Evolutionary conservation across 1,140 invertebrate species (phyloP), one percentile per base, ranked within the genome.

Genomic region (Pseudomyrmex pallidus): DNA sequence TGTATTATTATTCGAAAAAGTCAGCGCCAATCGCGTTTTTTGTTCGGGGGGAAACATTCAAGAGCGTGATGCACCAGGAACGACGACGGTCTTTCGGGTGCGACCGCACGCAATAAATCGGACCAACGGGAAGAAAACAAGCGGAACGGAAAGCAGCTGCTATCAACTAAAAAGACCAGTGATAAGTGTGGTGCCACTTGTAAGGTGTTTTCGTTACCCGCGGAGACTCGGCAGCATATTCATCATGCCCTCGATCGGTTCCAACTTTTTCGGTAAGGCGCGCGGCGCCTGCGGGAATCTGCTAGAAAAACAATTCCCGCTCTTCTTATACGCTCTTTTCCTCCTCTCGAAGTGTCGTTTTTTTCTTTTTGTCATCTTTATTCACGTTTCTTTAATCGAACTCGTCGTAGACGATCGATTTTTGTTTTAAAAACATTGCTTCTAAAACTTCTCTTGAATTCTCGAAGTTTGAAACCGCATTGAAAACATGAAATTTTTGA

Each of bases 251-350:
- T 91, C 84, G 85, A 94, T 92, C 50, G 93, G 93, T 89, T 92
- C 91, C 92, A 94, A 91, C 89, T 92, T 93, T 93, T 91, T 89
- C 7, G 91, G 92, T 82, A 93, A 93, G 84, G 86, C 87, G 88
- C 91, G 89, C 84, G 89, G 90, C 87, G 87, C 90, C 90, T 63
- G 77, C 48, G 80, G 86, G 52, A 85, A 87, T 87, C 88, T 85
- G 86, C 90, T 92, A 91, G 87, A 89, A 93, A 90, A 93, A 92
- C 62, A 91, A 91, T 88, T 85, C 85, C 82, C 68, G 22, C 68
- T 88, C 82, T 80, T 80, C 76, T 91, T 89, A 83, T 61, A 67
- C 13, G 62, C 73, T 13, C n/a, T 74, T 74, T 73, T 86, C 52
- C 82, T 76, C 10, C 22, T 63, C 63, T 72, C 50, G 57, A 15